Base-by-base conservation (phyloP, 2,797 vertebrate species). In the Sylvilagus floridanus region DNA sequence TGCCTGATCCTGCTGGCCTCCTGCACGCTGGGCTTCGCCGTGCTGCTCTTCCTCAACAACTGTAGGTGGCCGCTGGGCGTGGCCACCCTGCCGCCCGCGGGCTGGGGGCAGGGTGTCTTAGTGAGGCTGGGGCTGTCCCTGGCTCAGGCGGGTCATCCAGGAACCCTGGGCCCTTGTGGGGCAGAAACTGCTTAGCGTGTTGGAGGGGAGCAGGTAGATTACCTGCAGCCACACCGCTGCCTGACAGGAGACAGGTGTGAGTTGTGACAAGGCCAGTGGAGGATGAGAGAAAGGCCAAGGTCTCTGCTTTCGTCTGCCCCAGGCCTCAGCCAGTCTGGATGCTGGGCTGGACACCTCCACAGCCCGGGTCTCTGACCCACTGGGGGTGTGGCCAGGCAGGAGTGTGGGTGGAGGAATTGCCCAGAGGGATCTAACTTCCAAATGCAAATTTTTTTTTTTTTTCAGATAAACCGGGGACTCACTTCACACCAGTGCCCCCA, bases 1-100 rank as follows among this genome's bases (percentile, higher is more conserved):
- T 99, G 99, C 97, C 98, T 99, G 97, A 99, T 99, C 97, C 99
- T 99, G 95, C 98, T 99, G 98, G 99, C 99, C 96, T 99, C 98
- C 0, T 99, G 99, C 13, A 99, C 99, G 0, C 98, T 99, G 97
- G 99, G 99, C 91, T 99, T 99, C 57, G 99, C 99, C 0, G 99
- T 99, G 93, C 99, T 99, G 78, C 99, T 99, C 84, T 99, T 99
- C 98, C 99, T 99, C 98, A 99, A 99, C 98, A 99, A 99, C 98
- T 99, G 99, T 99, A 99, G 95, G 99, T 99, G 98, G 96, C 82
- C 47, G 62, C 42, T 72, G 76, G 95, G 63, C 62, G 60, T 77
- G 79, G 86, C 69, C 9, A 10, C 69, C 83, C 69, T 7, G 7
- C 69, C 83, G n/a, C 6, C 11, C 21, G 71, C 30, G 22, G 1